Evolutionary conservation across 2,113 vertebrate species (phyloP).

Genomic region (Cyprinus carpio): DNA sequence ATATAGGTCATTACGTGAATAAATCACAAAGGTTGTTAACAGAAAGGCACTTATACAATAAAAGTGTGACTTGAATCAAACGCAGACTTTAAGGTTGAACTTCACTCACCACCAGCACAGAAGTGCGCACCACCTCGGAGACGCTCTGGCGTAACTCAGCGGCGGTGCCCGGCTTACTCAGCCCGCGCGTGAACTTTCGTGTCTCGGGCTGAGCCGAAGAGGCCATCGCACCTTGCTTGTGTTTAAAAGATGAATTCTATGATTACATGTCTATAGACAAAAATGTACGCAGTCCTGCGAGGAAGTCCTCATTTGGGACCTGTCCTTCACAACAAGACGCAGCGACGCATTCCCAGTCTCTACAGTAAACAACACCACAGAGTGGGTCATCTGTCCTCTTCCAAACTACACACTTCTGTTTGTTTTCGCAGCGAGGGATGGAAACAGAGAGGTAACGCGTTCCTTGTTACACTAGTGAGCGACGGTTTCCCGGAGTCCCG

Average conservation of each 20-base stretch:
- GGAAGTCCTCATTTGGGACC: constrained; percentile 6
- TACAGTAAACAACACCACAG: not conserved
- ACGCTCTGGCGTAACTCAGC: constrained; percentile 93
- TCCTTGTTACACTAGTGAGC: not conserved
- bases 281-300: constrained; percentile 59
- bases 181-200: constrained; percentile 88
- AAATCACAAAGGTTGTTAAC: not conserved
- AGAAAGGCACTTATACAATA: not conserved
- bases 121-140: constrained; percentile 90
- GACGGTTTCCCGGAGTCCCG: constrained; percentile 4
- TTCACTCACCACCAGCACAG: constrained; percentile 86
- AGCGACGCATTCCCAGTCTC: constrained; percentile 7
- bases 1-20: constrained; percentile 16
- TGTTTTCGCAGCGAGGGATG: constrained; percentile 19
- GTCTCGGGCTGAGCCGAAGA: constrained; percentile 78
- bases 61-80: not conserved
- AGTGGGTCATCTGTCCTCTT: not conserved
- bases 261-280: not conserved
- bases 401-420: constrained; percentile 12
- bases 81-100: constrained; percentile 53
- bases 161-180: constrained; percentile 92
- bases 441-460: not conserved
- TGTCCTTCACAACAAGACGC: not conserved
- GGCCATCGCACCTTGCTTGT: constrained; percentile 66
- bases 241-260: constrained; percentile 30